These are phyloP conservation scores for Stichopus chloronotus DNA, from an alignment of 35 echinoderm and acorn worm genomes.

Conservation along the genomic window DNA sequence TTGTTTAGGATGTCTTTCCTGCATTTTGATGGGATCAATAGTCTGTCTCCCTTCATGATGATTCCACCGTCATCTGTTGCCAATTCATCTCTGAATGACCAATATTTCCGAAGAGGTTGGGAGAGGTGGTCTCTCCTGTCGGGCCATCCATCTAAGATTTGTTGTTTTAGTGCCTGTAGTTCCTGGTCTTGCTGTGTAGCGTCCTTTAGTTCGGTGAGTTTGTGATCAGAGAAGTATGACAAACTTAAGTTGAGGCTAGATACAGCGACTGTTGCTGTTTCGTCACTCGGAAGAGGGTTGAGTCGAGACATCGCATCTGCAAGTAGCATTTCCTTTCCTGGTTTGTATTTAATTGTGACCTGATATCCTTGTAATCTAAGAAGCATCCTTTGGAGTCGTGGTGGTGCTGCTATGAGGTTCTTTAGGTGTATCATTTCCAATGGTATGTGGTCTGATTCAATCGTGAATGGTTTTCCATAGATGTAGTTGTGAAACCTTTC, in stretches of 20 bases:
- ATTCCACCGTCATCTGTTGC: not conserved
- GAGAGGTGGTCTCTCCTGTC: not conserved
- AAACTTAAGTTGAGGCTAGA: too few species aligned
- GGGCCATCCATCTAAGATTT: conserved; percentile 16
- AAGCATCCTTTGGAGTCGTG: conserved; percentile 60
- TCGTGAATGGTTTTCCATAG: conserved; percentile 58
- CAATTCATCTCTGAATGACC: conserved; percentile 22
- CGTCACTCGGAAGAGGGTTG: too few species aligned
- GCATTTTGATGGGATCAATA: not conserved
- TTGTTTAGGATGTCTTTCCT: conserved; percentile 36
- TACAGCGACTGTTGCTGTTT: too few species aligned
- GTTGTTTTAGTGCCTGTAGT: too few species aligned
- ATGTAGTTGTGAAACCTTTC: conserved; percentile 63
- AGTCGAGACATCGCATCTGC: too few species aligned
- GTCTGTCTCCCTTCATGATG: conserved; percentile 41
- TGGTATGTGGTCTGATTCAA: conserved; percentile 72
- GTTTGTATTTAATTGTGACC: too few species aligned
- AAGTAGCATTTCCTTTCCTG: too few species aligned
- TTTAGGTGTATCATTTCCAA: conserved; percentile 72
- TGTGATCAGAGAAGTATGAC: too few species aligned
- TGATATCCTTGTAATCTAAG: conserved; percentile 60
- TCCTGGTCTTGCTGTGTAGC: too few species aligned
- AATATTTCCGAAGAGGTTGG: not conserved
- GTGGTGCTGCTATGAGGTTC: conserved; percentile 55
- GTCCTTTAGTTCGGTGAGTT: too few species aligned